Evolutionary conservation across 2,888 invertebrate genomes (phyloP), one percentile per base, ranked within the genome.

Genomic region (Fragum whitleyi): DNA sequence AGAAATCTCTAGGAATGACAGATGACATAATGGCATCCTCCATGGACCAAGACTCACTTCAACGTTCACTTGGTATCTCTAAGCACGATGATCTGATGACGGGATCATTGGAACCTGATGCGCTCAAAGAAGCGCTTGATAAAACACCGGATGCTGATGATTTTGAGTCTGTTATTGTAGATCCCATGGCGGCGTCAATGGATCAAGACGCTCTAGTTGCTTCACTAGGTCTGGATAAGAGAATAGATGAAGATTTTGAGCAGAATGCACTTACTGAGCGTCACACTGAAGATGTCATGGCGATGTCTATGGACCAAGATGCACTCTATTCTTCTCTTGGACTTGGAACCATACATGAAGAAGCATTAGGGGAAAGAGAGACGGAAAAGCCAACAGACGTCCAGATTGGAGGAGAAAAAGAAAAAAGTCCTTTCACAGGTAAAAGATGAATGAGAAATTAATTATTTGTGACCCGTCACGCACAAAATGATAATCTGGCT

Each of bases 131-230:
- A 21, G 79, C 79, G 3, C 76, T 79, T 61, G 75, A 77, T 51
- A 77, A 72, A 71, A 77, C 70, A 7, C 62, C 74, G 28, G 77
- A 79, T 32, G 71, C 76, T 68, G 61, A 61, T 32, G 57, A 65
- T 29, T 47, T 55, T 36, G 59, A 28, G 6, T 39, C 57, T 23
- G 69, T 26, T 67, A 69, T 82, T 2, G 28, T 74, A 42, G 83
- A 86, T 61, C 77, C 77, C 14, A 83, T 87, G 80, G 74, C 75
- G 77, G 57, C 55, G 21, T 86, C 86, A 51, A 83, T 86, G 86
- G 83, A 86, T 57, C 81, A 69, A 51, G 79, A 83, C 53, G 81
- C 81, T n/a, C 74, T 86, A 0, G 59, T 71, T 29, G 74, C 81
- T 19, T 83, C 83, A 29, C 69, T 83, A 51, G 85, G 82, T n/a